Conservation (phyloP, 2,113 vertebrate genomes). For the Capra hircus region DNA sequence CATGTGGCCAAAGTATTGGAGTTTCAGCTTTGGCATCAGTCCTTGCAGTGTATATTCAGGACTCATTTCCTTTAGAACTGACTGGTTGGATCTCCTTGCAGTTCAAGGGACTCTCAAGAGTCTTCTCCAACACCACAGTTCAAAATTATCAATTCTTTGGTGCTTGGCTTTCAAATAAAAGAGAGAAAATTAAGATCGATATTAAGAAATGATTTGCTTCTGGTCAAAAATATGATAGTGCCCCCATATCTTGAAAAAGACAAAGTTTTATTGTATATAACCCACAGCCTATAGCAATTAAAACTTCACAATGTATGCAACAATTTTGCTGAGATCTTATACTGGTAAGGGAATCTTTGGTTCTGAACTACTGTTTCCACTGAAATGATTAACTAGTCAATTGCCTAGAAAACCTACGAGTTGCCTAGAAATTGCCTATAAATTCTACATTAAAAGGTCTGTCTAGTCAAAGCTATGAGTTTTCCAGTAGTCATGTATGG, state of each 20-base stretch:
- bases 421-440: not conserved
- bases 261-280: not conserved
- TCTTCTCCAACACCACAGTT: not conserved
- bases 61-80: not conserved
- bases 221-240: not conserved
- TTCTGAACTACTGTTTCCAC: not conserved
- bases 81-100: not conserved
- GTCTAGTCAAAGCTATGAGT: not conserved
- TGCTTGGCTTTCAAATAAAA: not conserved
- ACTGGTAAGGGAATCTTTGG: not conserved
- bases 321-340: not conserved
- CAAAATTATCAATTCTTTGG: not conserved
- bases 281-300: not conserved
- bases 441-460: not conserved
- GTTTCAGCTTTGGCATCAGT: accelerated
- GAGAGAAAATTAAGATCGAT: not conserved
- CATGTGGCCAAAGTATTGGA: not conserved
- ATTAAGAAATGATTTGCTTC: not conserved
- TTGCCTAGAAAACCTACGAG: not conserved
- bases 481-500: not conserved
- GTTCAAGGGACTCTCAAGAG: not conserved
- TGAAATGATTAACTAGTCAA: not conserved
- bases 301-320: not conserved
- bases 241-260: not conserved
- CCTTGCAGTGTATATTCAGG: not conserved